A percentile compares a stretch with the other conserved stretches of the same genome.
Evolutionary conservation across 2,113 vertebrate species (phyloP).

Genomic region (Rana temporaria): DNA sequence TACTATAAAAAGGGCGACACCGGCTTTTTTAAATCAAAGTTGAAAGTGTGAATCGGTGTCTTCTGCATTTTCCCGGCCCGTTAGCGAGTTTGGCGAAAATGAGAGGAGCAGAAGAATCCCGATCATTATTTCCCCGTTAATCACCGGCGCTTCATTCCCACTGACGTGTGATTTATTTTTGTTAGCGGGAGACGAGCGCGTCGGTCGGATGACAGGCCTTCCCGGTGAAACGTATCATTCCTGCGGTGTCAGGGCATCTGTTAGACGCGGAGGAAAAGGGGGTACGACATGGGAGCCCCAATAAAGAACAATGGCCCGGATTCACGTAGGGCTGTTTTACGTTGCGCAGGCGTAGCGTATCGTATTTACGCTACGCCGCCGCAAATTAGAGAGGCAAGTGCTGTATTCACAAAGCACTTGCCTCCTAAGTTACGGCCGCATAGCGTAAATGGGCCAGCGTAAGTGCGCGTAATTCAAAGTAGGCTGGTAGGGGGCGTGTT

Average conservation of each 20-base stretch:
- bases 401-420: too few species aligned
- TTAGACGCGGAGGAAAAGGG: not conserved
- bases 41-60: slow-evolving; percentile 31
- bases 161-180: slow-evolving; percentile 16
- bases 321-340: too few species aligned
- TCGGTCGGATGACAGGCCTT: not conserved
- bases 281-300: not conserved
- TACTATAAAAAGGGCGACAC: slow-evolving; percentile 45
- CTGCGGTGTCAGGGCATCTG: not conserved
- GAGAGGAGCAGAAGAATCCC: slow-evolving; percentile 16
- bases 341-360: too few species aligned
- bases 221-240: not conserved
- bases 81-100: slow-evolving; percentile 30
- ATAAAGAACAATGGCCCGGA: not conserved
- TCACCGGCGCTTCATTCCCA: not conserved
- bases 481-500: too few species aligned
- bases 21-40: slow-evolving; percentile 27
- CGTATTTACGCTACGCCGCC: too few species aligned
- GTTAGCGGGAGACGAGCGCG: not conserved
- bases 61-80: slow-evolving; percentile 31
- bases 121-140: slow-evolving; percentile 30
- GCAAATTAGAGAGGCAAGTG: too few species aligned
- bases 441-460: too few species aligned
- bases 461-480: too few species aligned
- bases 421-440: too few species aligned